These are phyloP conservation scores for Pseudochirops corinnae DNA, from an alignment of 2,797 vertebrate species.

Conservation along the genomic window DNA sequence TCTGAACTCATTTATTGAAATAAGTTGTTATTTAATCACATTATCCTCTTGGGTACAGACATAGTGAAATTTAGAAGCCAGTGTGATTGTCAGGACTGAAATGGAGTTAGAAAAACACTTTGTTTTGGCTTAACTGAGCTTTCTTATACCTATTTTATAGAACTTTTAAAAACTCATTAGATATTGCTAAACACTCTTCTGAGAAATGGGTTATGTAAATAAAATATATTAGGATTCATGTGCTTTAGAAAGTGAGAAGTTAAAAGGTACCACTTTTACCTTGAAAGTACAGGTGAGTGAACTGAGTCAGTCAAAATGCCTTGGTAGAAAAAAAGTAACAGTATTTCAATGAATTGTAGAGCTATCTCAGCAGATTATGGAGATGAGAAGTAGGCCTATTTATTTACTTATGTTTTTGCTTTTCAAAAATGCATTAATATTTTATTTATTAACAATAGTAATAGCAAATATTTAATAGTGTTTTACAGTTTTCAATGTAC, in stretches of 20 bases:
- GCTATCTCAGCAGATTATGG: background rate
- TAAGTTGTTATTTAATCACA: background rate
- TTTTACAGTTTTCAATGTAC: too few species aligned
- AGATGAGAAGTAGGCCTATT: background rate
- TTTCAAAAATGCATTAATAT: too few species aligned
- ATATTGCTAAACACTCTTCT: background rate
- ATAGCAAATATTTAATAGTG: too few species aligned
- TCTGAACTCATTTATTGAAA: constrained; percentile 28
- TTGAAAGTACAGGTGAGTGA: background rate
- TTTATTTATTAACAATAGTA: too few species aligned
- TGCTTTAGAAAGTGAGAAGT: background rate
- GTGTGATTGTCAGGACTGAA: constrained; percentile 7
- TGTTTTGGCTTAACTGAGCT: background rate
- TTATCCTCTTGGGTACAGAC: background rate
- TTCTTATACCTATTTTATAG: background rate
- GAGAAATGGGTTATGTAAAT: constrained; percentile 6
- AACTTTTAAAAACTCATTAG: background rate
- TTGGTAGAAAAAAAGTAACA: background rate
- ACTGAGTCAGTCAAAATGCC: background rate
- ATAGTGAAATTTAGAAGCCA: background rate
- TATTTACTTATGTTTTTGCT: background rate
- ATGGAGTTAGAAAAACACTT: constrained; percentile 34
- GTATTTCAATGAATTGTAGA: background rate
- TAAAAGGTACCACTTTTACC: background rate
- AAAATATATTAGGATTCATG: background rate